These are phyloP conservation scores for Kryphioiulus occultus DNA, from an alignment of 2,888 invertebrate species.

Conservation along the genomic window DNA sequence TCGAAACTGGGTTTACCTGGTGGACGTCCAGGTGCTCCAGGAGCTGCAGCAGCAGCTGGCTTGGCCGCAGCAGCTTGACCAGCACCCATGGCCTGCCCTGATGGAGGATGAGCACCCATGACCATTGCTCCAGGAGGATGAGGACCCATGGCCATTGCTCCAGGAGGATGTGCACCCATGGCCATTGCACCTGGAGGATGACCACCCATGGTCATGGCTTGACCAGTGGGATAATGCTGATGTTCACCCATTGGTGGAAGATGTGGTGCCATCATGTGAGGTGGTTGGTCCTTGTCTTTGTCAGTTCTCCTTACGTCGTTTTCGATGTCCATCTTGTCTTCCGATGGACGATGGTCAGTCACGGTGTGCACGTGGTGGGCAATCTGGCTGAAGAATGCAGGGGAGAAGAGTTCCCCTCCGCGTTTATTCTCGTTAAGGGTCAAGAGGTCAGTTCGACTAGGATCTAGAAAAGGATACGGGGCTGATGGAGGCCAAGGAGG, in stretches of 20 bases:
- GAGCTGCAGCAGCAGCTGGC: neutral
- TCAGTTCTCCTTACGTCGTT: neutral
- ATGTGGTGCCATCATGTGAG: neutral
- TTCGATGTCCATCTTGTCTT: neutral
- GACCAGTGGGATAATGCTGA: no score
- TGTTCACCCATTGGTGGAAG: neutral
- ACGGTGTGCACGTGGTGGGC: neutral
- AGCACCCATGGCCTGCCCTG: neutral
- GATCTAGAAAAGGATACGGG: neutral
- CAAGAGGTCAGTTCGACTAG: neutral
- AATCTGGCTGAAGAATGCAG: neutral
- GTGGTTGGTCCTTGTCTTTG: neutral
- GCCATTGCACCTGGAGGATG: neutral
- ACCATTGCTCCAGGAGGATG: neutral
- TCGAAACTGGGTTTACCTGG: constrained; percentile 15
- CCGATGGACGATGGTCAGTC: neutral
- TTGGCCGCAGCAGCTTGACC: neutral
- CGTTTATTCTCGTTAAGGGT: neutral
- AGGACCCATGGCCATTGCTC: neutral
- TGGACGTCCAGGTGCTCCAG: no score
- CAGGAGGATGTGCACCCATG: neutral
- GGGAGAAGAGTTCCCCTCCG: neutral
- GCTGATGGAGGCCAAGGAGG: neutral
- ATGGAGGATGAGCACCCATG: neutral
- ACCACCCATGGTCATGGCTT: no score